These are phyloP conservation scores for Nemurella pictetii DNA, from an alignment of 2,888 invertebrate species.

Conservation along the genomic window DNA sequence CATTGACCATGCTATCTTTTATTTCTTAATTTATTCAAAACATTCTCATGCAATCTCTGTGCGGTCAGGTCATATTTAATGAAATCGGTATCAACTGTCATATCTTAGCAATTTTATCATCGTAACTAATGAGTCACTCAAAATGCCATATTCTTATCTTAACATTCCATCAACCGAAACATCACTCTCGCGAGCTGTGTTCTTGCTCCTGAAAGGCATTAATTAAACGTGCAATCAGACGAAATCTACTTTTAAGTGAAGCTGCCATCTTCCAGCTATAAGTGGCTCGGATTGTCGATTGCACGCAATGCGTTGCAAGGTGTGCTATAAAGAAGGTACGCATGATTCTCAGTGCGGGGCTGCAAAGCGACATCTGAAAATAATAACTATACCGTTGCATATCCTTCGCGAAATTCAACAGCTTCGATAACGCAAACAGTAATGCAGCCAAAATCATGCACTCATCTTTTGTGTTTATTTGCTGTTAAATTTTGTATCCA, in stretches of 20 bases:
- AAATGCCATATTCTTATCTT: background rate
- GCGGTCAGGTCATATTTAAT: background rate
- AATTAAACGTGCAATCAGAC: background rate
- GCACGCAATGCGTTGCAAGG: background rate
- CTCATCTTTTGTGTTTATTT: no score
- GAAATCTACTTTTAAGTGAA: background rate
- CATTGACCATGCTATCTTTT: background rate
- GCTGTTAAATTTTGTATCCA: no score
- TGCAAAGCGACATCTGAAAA: no score
- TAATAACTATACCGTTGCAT: no score
- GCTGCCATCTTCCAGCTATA: background rate
- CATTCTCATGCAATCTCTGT: background rate
- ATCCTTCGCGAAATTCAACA: no score
- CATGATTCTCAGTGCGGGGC: no score
- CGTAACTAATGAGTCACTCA: background rate
- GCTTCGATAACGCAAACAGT: no score
- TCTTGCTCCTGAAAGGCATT: background rate
- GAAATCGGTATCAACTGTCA: background rate
- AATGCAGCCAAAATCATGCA: no score
- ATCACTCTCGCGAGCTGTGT: background rate
- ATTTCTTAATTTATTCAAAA: background rate
- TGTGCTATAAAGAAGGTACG: background rate
- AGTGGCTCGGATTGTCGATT: background rate
- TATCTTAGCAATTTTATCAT: background rate
- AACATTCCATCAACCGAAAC: background rate